Evolutionary conservation across 2,113 vertebrate genomes (phyloP).

Genomic region (Ursus arctos): DNA sequence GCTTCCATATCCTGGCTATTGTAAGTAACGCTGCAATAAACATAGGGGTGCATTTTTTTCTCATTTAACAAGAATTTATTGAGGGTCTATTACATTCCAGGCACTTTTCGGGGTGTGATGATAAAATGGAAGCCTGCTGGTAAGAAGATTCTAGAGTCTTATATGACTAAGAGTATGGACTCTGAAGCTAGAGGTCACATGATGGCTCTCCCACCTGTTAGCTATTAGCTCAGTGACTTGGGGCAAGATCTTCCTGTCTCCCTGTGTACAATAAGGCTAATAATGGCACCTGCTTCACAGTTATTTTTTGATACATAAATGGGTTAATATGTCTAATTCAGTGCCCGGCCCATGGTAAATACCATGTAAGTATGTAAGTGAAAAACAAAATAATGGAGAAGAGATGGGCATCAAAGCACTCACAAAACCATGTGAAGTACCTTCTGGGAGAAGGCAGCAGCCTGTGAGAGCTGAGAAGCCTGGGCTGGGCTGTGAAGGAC

Average conservation of each 20-base stretch:
- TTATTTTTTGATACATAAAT: background rate
- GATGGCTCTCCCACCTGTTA: background rate
- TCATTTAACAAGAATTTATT: background rate
- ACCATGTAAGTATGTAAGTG: background rate
- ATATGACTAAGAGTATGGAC: background rate
- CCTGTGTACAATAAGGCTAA: background rate
- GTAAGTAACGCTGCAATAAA: background rate
- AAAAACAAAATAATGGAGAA: background rate
- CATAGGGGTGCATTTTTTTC: background rate
- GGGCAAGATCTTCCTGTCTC: background rate
- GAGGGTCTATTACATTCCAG: background rate
- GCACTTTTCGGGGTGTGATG: background rate
- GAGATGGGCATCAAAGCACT: background rate
- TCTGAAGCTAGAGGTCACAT: background rate
- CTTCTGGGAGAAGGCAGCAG: too few species aligned
- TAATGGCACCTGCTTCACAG: background rate
- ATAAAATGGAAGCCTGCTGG: background rate
- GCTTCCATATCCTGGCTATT: background rate
- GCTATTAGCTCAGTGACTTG: background rate
- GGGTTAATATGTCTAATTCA: background rate
- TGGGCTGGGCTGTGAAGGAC: too few species aligned
- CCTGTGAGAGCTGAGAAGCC: background rate
- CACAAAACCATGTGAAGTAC: background rate
- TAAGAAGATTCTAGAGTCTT: background rate
- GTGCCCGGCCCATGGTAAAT: background rate